phyloP scores from a whole-genome alignment of 2,113 vertebrate species.

The Pandion haliaetus region DNA sequence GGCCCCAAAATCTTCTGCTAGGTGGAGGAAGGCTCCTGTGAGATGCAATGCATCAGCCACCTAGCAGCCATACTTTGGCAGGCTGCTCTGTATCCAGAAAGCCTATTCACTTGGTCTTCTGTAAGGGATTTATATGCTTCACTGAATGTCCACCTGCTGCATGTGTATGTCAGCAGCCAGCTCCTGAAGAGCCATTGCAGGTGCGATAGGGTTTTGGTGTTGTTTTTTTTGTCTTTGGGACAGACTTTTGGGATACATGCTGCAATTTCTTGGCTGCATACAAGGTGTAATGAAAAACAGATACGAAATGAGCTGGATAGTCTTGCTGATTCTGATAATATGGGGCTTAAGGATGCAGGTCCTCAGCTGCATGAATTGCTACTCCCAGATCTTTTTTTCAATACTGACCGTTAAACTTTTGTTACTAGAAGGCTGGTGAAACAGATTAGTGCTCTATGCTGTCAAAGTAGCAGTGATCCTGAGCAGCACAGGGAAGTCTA shows the following conservation, averaged over 20 bases:
- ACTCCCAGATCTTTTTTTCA: background rate
- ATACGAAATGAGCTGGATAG: background rate
- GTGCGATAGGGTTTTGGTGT: background rate
- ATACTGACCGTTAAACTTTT: background rate
- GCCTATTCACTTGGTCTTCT: background rate
- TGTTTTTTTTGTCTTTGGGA: background rate
- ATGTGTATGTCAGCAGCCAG: background rate
- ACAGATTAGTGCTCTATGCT: background rate
- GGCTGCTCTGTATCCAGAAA: background rate
- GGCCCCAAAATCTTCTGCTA: background rate
- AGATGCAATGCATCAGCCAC: background rate
- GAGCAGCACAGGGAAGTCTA: background rate
- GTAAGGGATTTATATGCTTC: background rate
- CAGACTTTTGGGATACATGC: background rate
- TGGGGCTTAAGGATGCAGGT: background rate
- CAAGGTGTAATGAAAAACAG: background rate
- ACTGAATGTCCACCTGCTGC: background rate
- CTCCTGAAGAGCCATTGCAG: background rate
- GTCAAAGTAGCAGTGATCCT: background rate
- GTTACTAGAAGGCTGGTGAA: background rate
- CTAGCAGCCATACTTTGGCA: background rate
- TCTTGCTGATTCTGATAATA: background rate
- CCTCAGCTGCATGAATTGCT: background rate
- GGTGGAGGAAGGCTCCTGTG: background rate
- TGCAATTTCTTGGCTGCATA: background rate